Base-by-base conservation (phyloP, 1,140 invertebrate genomes). In the Hylaeus anthracinus region DNA sequence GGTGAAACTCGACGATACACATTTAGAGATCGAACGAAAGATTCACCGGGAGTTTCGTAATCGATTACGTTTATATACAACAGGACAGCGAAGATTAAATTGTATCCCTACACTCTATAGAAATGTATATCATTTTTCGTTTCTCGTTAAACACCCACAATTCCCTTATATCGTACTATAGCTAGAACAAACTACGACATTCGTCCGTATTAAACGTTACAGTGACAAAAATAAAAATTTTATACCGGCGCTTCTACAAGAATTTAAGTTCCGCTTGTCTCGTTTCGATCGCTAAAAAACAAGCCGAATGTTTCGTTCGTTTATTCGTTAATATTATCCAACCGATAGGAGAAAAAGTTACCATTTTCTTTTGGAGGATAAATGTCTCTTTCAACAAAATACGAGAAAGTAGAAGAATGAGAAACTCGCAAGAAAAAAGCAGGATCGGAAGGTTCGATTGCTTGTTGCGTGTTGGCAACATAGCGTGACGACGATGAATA, bases 141-240 rank as follows among this genome's bases (percentile, higher is more conserved):
- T 55, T 15, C 12, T 41, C 9, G 39, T 39, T 67, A 67, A 41
- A 72, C 48, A 64, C 5, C 45, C n/a, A 71, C 26, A 51, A n/a
- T 51, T 8, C 1, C 1, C 26, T 71, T 63, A 43, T 26, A 41
- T 71, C 66, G 66, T 70, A 51, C 66, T 56, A 37, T 14, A 60
- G 12, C 55, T 72, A 72, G n/a, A 43, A 45, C 10, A 45, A 43
- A 55, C 51, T 65, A 73, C 48, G 39, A 71, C 53, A 72, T 76
- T 65, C 60, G 60, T 41, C 26, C 55, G 45, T 70, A 76, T 61
- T 58, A 72, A 79, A 53, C 60, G 55, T 72, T 55, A 56, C 69
- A 10, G 39, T 78, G 64, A 70, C 58, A 71, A 82, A 71, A 78
- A 75, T 75, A 81, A 66, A 63, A 41, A 12, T 63, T 61, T 63